These are phyloP conservation scores for Silurus lanzhouensis DNA, from an alignment of 2,797 vertebrate genomes.

Conservation along the genomic window DNA sequence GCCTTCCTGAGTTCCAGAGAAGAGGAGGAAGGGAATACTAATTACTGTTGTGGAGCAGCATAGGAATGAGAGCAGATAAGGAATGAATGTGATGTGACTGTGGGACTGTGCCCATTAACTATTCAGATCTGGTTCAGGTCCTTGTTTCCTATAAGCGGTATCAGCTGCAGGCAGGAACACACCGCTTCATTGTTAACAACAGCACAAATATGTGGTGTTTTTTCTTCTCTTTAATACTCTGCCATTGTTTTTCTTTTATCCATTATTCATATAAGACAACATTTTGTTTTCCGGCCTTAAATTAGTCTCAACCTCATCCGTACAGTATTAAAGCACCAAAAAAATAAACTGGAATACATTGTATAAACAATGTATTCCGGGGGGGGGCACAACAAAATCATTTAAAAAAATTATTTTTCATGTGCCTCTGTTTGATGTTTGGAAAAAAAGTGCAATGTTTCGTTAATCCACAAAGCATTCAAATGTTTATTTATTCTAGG, in stretches of 20 bases:
- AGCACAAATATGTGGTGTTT: conserved; percentile 48
- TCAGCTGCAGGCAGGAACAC: conserved; percentile 59
- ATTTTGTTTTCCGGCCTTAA: conserved; percentile 33
- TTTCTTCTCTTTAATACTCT: conserved; percentile 33
- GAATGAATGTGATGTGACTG: conserved; percentile 61
- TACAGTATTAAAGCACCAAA: conserved; percentile 30
- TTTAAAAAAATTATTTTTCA: conserved; percentile 14
- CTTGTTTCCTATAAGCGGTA: conserved; percentile 61
- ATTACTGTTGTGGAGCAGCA: conserved; percentile 61
- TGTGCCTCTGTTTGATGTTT: conserved; percentile 72
- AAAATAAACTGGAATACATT: conserved; percentile 15
- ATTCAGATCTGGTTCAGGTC: conserved; percentile 53
- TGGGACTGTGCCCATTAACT: conserved; percentile 56
- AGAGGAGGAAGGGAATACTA: conserved; percentile 59
- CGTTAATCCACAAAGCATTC: conserved; percentile 77
- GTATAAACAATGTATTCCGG: conserved; percentile 22
- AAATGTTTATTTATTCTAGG: conserved; percentile 70
- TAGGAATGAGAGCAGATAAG: conserved; percentile 64
- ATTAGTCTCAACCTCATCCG: conserved; percentile 28
- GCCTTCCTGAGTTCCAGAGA: conserved; percentile 60
- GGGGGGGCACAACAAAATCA: conserved; percentile 24
- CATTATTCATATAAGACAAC: conserved; percentile 43
- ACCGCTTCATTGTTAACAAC: conserved; percentile 53
- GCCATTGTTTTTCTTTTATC: conserved; percentile 35
- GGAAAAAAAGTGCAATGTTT: conserved; percentile 62